Evolutionary conservation across 2,113 vertebrate genomes (phyloP), one percentile per base, ranked within the genome.

Genomic region (Zapornia atra): DNA sequence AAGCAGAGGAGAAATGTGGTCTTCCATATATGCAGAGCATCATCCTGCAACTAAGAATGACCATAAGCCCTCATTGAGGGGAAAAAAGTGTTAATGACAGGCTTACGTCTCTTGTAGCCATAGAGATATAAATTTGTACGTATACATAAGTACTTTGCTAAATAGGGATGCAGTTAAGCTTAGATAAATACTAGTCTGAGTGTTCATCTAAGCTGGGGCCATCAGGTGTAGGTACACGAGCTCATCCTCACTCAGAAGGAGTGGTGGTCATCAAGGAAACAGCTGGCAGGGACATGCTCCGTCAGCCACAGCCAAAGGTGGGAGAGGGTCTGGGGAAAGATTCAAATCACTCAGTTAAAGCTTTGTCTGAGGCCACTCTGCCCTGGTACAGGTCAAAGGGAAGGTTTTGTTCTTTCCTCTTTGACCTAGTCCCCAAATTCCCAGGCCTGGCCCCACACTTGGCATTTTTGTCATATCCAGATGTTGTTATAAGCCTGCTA

Each of bases 101-200:
- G 88, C 73, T 96, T 90, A 92, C 0, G 18, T 78, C 87, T 88
- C 5, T 2, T 89, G 91, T 93, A 86, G 80, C 82, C 70, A 60
- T 44, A 79, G 88, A 79, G 83, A 92, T 56, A 54, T 93, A 77
- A 84, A 70, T 89, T 71, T 89, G 73, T 92, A 73, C 50, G 83
- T 81, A 0, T 40, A 82, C 34, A 1, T 93, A 93, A 96, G 73
- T 83, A 28, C 94, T 94, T 84, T 95, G 60, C 96, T 96, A 96
- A 96, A 79, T 79, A 93, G 65, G 94, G 92, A 91, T 93, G 77
- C 61, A 83, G 72, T 94, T 97, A 96, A 96, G 92, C 92, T 89
- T 89, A 63, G 72, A 34, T 93, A 95, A 96, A 56, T 94, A 42
- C 78, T 73, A 82, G 22, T 46, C 46, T 34, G 42, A 82, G 75